Conservation (phyloP, 2,797 vertebrate species). For the Rhinoraja longicauda region DNA sequence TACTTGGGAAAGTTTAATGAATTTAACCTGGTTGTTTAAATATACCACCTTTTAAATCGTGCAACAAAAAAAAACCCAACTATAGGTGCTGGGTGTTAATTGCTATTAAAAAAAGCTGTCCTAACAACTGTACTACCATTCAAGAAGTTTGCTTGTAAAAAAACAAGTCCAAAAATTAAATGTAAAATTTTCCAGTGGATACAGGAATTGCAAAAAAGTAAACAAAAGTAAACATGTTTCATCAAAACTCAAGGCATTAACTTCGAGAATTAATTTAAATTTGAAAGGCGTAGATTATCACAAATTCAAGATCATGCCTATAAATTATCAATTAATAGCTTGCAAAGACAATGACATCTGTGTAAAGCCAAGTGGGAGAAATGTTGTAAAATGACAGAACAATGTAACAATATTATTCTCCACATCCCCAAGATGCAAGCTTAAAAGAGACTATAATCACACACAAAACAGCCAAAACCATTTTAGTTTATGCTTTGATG, state of each 20-base stretch:
- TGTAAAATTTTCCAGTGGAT: neutral
- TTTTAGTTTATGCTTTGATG: too few relatives aligned
- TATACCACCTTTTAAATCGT: neutral
- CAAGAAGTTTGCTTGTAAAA: neutral
- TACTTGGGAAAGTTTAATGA: neutral
- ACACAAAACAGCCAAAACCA: too few relatives aligned
- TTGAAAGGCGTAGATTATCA: too few relatives aligned
- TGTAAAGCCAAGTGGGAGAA: too few relatives aligned
- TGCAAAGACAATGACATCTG: too few relatives aligned
- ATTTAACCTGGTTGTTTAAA: neutral
- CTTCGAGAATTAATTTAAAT: too few relatives aligned
- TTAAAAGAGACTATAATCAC: too few relatives aligned
- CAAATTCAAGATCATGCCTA: too few relatives aligned
- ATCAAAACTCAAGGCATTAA: neutral
- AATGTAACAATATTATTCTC: too few relatives aligned
- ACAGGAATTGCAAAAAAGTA: neutral
- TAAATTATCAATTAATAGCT: too few relatives aligned
- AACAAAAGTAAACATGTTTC: neutral
- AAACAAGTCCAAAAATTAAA: neutral
- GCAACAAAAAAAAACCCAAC: neutral
- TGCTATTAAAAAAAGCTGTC: neutral
- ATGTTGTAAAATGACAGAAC: too few relatives aligned
- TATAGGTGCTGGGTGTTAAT: neutral
- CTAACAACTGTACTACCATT: neutral
- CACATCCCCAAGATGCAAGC: too few relatives aligned